phyloP scores from a whole-genome alignment of 2,888 invertebrate genomes.

The Drepana falcataria region DNA sequence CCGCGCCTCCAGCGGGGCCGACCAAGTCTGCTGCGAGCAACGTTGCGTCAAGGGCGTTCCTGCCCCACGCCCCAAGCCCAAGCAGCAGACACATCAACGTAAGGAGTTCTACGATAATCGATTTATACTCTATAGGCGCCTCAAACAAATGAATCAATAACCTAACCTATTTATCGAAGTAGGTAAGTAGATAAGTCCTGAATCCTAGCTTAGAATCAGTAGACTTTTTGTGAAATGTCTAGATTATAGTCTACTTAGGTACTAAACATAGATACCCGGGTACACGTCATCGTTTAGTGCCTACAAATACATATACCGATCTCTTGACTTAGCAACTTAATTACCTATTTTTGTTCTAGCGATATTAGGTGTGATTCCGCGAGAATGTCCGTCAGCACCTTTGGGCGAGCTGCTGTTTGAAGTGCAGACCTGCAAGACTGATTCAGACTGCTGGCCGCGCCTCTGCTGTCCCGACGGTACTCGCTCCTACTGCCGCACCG shows the following conservation, averaged over 20 bases:
- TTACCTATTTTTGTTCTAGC: conserved; percentile 62
- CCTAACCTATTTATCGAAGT: too few species aligned
- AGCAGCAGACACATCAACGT: conserved; percentile 66
- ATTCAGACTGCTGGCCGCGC: conserved; percentile 85
- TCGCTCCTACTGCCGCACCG: conserved; percentile 84
- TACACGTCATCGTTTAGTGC: too few species aligned
- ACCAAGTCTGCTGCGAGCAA: conserved; percentile 70
- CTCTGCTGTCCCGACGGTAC: conserved; percentile 86
- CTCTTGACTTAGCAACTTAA: too few species aligned
- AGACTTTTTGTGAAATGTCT: too few species aligned
- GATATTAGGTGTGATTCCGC: conserved; percentile 83
- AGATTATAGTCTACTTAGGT: too few species aligned
- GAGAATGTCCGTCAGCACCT: conserved; percentile 83
- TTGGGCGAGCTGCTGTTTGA: conserved; percentile 85
- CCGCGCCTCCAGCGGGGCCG: conserved; percentile 58
- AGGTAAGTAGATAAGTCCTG: too few species aligned
- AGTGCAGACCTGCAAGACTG: conserved; percentile 82
- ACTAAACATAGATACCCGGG: too few species aligned
- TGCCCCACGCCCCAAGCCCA: conserved; percentile 74
- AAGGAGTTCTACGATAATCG: conserved; percentile 18
- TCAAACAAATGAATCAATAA: too few species aligned
- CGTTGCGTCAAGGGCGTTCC: conserved; percentile 80
- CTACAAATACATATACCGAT: too few species aligned
- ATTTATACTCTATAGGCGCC: background rate
- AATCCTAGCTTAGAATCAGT: too few species aligned